Evolutionary conservation across 2,113 vertebrate species (phyloP).

Genomic region (Urocynchramus pylzowi): DNA sequence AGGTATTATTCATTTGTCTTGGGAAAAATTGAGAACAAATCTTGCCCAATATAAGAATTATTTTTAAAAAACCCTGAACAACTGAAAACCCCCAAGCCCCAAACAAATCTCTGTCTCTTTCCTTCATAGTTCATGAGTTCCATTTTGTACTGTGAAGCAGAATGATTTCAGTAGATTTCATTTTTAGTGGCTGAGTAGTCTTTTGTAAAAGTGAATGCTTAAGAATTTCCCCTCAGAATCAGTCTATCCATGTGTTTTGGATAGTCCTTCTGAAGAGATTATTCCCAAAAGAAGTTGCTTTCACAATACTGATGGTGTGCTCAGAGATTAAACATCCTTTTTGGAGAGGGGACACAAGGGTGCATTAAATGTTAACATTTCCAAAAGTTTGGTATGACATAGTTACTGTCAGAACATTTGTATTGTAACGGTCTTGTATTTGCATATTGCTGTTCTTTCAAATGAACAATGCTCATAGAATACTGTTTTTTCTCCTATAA

Average conservation of each 20-base stretch:
- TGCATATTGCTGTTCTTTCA: background rate
- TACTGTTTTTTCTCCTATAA: background rate
- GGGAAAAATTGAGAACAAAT: background rate
- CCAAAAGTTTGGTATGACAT: background rate
- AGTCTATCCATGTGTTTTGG: background rate
- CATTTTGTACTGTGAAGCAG: background rate
- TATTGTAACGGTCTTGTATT: background rate
- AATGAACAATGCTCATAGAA: background rate
- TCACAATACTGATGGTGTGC: background rate
- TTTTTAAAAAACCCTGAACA: background rate
- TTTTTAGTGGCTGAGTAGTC: background rate
- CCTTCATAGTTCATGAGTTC: background rate
- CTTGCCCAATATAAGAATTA: background rate
- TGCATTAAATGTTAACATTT: background rate
- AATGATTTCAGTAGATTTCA: background rate
- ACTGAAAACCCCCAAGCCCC: background rate
- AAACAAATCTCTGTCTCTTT: background rate
- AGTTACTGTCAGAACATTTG: background rate
- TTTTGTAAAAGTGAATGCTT: background rate
- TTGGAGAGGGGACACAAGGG: background rate
- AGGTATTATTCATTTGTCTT: slow-evolving; percentile 26
- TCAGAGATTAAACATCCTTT: background rate
- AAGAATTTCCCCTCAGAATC: background rate
- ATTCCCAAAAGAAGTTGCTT: background rate
- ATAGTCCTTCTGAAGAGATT: background rate